Percentiles rank a stretch among this genome's conserved stretches.
phyloP scores from a whole-genome alignment of 2,888 invertebrate species.

The Epsilonema sp. region DNA sequence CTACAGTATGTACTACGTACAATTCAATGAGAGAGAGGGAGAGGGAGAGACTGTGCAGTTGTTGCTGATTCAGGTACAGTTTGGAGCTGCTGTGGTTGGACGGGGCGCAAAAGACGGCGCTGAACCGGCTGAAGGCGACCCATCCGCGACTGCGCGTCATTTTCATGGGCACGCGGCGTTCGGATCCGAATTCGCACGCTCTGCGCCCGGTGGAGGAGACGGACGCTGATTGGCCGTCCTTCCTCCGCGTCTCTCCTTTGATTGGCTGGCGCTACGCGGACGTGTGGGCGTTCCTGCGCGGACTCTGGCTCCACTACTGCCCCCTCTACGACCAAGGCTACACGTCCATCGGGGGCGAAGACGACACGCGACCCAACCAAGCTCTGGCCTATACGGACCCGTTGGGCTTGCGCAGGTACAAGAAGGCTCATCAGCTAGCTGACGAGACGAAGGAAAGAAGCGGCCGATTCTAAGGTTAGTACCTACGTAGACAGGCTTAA shows the following conservation, averaged over 20 bases:
- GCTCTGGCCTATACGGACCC: slow-evolving; percentile 40
- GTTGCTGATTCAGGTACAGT: slow-evolving; percentile 45
- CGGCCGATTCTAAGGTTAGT: no score
- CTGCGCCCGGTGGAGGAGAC: slow-evolving; percentile 37
- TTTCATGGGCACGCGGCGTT: slow-evolving; percentile 66
- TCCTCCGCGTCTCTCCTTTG: slow-evolving; percentile 69
- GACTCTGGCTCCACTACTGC: slow-evolving; percentile 66
- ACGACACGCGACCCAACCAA: slow-evolving; percentile 61
- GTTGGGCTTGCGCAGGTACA: slow-evolving; percentile 39
- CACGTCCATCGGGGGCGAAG: slow-evolving; percentile 63
- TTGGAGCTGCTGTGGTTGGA: slow-evolving; percentile 47
- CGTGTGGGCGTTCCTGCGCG: slow-evolving; percentile 68
- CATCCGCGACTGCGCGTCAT: slow-evolving; percentile 49
- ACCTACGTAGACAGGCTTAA: no score
- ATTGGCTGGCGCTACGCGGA: slow-evolving; percentile 77
- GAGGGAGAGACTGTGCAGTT: no score
- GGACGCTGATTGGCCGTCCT: slow-evolving; percentile 68
- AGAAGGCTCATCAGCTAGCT: slow-evolving; percentile 51
- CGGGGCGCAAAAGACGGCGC: slow-evolving; percentile 50
- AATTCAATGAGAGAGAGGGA: no score
- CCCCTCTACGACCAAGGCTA: slow-evolving; percentile 67
- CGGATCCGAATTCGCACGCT: slow-evolving; percentile 41
- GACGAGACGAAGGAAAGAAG: slow-evolving; percentile 43
- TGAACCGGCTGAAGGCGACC: slow-evolving; percentile 42
- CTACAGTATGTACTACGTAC: no score